phyloP scores from a whole-genome alignment of 2,888 invertebrate species.

The Anthrax anthrax region DNA sequence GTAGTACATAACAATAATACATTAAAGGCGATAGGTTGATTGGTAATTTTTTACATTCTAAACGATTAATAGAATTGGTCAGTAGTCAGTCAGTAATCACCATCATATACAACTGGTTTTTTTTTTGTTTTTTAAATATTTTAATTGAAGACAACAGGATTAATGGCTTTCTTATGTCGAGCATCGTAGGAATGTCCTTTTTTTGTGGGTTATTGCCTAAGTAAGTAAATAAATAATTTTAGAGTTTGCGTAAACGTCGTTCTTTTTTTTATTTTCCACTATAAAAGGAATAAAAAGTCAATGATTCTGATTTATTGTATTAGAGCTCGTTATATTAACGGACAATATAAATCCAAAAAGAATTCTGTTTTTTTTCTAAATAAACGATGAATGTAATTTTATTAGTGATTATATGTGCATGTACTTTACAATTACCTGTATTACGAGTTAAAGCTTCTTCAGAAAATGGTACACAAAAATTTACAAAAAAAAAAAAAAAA shows the following conservation, averaged over 20 bases:
- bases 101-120: no score
- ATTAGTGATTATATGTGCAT: constrained; percentile 1
- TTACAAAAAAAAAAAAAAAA: background rate
- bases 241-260: no score
- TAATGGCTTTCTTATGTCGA: background rate
- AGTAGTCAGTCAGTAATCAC: no score
- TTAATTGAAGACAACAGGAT: background rate
- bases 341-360: no score
- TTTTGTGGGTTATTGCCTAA: no score
- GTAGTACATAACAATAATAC: no score
- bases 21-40: no score
- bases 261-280: background rate
- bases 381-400: constrained; percentile 1
- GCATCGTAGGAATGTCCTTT: background rate
- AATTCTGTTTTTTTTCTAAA: background rate
- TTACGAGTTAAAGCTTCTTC: background rate
- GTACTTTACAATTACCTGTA: background rate
- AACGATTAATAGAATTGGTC: no score
- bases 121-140: no score
- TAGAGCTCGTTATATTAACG: no score
- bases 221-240: no score
- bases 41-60: no score
- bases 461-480: constrained; percentile 2
- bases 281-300: background rate
- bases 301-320: background rate